Conservation (phyloP, 1,140 invertebrate genomes). For the Subanguina moxae region DNA sequence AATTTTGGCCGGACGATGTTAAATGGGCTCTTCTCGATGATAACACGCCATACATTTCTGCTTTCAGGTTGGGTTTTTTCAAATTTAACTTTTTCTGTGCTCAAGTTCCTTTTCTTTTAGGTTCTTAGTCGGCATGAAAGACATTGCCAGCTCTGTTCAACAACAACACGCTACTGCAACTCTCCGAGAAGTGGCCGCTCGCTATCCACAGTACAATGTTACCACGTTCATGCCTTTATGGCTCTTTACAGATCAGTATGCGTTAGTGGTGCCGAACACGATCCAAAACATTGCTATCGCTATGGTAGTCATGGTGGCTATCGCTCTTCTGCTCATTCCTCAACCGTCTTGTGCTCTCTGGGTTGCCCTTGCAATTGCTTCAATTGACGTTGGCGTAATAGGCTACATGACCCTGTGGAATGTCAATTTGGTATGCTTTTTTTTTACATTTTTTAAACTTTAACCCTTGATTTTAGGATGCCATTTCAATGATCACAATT, state of each 20-base stretch:
- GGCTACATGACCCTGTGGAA: conserved; percentile 95
- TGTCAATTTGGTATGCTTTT: conserved; percentile 69
- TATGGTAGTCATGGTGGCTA: conserved; percentile 86
- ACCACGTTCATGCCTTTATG: conserved; percentile 91
- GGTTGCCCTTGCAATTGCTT: conserved; percentile 90
- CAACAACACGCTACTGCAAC: conserved; percentile 51
- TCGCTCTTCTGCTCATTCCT: conserved; percentile 91
- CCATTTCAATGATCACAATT: conserved; percentile 95
- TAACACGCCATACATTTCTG: conserved; percentile 36
- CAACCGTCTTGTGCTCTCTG: conserved; percentile 85
- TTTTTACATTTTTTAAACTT: not conserved
- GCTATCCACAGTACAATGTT: conserved; percentile 74
- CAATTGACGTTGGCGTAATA: conserved; percentile 87
- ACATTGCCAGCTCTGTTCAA: conserved; percentile 54
- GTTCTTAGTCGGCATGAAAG: conserved; percentile 55
- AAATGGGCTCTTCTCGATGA: conserved; percentile 45
- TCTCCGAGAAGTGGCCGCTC: conserved; percentile 66
- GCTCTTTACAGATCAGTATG: conserved; percentile 77
- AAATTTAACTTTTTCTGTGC: not conserved
- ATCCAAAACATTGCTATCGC: conserved; percentile 87
- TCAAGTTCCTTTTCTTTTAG: conserved; percentile 26
- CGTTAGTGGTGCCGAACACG: conserved; percentile 64
- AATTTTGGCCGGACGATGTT: conserved; percentile 56
- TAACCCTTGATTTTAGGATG: conserved; percentile 65
- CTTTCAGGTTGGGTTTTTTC: conserved; percentile 41